phyloP scores from a whole-genome alignment of 2,888 invertebrate species.

The Xestia xanthographa region DNA sequence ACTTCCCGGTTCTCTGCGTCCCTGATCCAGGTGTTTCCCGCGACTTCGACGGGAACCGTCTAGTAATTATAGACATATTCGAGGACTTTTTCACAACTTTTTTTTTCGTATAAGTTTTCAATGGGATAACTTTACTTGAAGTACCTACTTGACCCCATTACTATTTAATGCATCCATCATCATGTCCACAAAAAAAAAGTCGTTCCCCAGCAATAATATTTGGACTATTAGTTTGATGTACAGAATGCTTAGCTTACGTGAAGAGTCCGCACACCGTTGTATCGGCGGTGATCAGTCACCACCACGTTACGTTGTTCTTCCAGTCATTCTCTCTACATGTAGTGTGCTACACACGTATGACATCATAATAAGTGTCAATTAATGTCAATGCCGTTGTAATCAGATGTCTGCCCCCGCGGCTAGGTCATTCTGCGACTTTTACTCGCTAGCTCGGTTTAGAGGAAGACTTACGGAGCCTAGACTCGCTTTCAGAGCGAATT shows the following conservation, averaged over 20 bases:
- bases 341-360: conserved; percentile 18
- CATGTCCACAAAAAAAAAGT: too few relatives aligned
- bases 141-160: too few relatives aligned
- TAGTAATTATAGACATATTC: too few relatives aligned
- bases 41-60: too few relatives aligned
- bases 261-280: neutral
- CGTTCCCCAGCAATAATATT: neutral
- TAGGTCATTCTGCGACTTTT: conserved; percentile 25
- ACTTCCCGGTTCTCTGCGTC: too few relatives aligned
- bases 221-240: neutral
- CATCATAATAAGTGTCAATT: conserved; percentile 42
- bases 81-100: too few relatives aligned
- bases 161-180: too few relatives aligned
- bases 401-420: conserved; percentile 36
- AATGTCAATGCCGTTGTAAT: conserved; percentile 53
- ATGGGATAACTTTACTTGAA: too few relatives aligned
- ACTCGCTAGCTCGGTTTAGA: neutral
- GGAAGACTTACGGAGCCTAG: neutral
- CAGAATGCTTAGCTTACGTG: neutral
- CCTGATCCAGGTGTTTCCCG: too few relatives aligned
- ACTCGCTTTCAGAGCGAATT: neutral
- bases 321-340: too few relatives aligned
- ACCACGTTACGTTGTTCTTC: neutral
- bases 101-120: too few relatives aligned
- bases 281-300: too few relatives aligned